Evolutionary conservation across 2,888 invertebrate species (phyloP).

Genomic region (Acrocyrtus sp.): DNA sequence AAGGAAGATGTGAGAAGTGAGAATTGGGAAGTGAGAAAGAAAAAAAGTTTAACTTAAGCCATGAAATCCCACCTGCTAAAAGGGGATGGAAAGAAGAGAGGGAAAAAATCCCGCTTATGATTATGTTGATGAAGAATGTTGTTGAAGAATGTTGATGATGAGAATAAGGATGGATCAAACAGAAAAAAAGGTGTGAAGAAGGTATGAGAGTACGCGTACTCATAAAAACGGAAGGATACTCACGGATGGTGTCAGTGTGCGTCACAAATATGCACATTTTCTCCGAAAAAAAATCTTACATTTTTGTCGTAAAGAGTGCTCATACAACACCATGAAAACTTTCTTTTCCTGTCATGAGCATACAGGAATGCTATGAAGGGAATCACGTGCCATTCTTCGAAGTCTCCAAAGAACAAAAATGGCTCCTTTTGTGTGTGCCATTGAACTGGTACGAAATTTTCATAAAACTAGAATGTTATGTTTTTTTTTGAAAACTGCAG

Average conservation of each 20-base stretch:
- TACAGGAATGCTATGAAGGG: background rate
- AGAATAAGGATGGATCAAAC: conserved; percentile 28
- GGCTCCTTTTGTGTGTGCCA: no score
- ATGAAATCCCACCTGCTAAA: conserved; percentile 50
- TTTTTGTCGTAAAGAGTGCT: background rate
- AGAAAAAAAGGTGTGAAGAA: conserved; percentile 29
- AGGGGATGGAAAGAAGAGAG: no score
- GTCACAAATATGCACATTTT: no score
- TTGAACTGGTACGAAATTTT: no score
- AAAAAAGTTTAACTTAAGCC: conserved; percentile 42
- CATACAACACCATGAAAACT: background rate
- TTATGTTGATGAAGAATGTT: conserved; percentile 43
- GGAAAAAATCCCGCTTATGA: conserved; percentile 33
- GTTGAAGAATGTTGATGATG: conserved; percentile 28
- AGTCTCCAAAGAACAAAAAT: no score
- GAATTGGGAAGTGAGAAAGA: background rate
- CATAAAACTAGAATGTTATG: no score
- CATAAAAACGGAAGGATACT: no score
- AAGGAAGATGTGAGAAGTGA: conserved; percentile 32
- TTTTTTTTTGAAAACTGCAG: no score
- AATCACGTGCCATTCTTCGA: no score
- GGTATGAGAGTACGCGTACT: no score
- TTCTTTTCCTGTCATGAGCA: no score
- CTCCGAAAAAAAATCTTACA: conserved; percentile 4
- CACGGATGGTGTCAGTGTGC: no score